Conservation (phyloP, 2,888 invertebrate species). For the Xylocampa areola region DNA sequence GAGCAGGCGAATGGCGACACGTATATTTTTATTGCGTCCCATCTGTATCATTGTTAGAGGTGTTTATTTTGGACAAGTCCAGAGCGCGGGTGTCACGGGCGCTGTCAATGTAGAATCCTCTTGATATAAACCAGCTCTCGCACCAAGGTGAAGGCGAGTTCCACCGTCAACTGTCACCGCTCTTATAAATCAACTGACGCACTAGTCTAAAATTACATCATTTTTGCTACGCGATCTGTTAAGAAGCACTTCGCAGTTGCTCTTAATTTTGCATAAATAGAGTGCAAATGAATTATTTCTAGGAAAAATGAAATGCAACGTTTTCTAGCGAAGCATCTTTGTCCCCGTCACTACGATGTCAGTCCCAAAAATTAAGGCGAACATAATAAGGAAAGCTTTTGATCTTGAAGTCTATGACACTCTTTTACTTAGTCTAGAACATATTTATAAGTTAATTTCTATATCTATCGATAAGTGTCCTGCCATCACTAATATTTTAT, state of each 20-base stretch:
- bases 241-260: slow-evolving; percentile 42
- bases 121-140: slow-evolving; percentile 81
- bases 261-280: slow-evolving; percentile 41
- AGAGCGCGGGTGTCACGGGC: slow-evolving; percentile 80
- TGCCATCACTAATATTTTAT: slow-evolving; percentile 32
- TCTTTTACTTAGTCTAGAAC: slow-evolving; percentile 36
- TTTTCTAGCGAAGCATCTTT: slow-evolving; percentile 29
- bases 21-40: slow-evolving; percentile 75
- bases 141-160: slow-evolving; percentile 86
- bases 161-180: slow-evolving; percentile 76
- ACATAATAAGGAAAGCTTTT: slow-evolving; percentile 47
- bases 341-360: slow-evolving; percentile 41
- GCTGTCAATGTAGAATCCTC: slow-evolving; percentile 76
- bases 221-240: slow-evolving; percentile 35
- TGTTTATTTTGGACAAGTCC: slow-evolving; percentile 82
- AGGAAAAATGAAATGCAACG: slow-evolving; percentile 34
- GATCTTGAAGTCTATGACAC: slow-evolving; percentile 55
- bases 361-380: slow-evolving; percentile 43
- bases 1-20: slow-evolving; percentile 64
- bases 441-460: slow-evolving; percentile 20
- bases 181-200: slow-evolving; percentile 80
- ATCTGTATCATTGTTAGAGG: slow-evolving; percentile 77
- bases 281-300: slow-evolving; percentile 45
- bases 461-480: slow-evolving; percentile 43
- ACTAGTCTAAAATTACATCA: slow-evolving; percentile 60